phyloP scores from a whole-genome alignment of 2,113 vertebrate species.

The Prionailurus bengalensis region DNA sequence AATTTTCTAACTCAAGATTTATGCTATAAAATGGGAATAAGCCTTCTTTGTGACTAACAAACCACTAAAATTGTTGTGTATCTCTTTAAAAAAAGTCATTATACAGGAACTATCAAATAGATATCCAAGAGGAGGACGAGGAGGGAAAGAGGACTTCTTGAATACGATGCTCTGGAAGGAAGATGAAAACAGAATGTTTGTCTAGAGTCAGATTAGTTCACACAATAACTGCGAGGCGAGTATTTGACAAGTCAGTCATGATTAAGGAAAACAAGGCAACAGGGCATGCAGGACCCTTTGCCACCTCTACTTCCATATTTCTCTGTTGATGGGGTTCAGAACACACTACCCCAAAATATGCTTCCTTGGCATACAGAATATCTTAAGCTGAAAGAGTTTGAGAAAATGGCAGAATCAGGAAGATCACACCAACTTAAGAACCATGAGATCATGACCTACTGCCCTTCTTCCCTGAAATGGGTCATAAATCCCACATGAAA shows the following conservation, averaged over 20 bases:
- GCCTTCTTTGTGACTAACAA: not conserved
- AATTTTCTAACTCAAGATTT: not conserved
- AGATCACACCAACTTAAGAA: not conserved
- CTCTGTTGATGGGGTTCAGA: not conserved
- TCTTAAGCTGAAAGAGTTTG: not conserved
- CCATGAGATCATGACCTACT: too few relatives aligned
- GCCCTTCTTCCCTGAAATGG: not conserved
- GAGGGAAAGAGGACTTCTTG: not conserved
- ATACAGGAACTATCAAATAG: not conserved
- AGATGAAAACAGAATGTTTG: not conserved
- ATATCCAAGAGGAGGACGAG: not conserved
- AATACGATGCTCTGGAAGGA: not conserved
- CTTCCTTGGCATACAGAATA: not conserved
- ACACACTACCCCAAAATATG: not conserved
- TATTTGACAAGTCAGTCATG: not conserved
- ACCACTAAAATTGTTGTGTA: not conserved
- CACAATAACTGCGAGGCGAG: not conserved
- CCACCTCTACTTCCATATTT: not conserved
- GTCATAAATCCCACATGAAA: not conserved
- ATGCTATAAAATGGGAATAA: not conserved
- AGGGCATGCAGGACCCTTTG: not conserved
- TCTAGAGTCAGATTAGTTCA: not conserved
- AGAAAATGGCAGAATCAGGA: not conserved
- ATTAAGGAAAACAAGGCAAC: not conserved
- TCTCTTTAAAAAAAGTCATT: not conserved